These are phyloP conservation scores for Ibycter americanus DNA, from an alignment of 2,797 vertebrate genomes.

Conservation along the genomic window DNA sequence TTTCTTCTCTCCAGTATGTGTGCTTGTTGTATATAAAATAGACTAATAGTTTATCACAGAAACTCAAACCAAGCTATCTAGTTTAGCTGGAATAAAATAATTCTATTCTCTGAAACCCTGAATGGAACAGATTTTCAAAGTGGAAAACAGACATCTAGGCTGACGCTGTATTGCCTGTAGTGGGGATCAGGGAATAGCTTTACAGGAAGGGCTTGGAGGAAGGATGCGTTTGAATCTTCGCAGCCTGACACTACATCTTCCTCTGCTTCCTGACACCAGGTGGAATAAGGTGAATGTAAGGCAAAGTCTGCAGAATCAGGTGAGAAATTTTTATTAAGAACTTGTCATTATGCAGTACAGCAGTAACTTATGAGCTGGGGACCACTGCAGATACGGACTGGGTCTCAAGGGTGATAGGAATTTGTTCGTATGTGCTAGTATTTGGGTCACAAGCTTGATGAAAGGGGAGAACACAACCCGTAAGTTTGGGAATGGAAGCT, in stretches of 20 bases:
- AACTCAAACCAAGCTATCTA: background rate
- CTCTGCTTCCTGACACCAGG: background rate
- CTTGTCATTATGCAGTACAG: background rate
- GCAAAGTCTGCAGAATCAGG: background rate
- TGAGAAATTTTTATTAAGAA: background rate
- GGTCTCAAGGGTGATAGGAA: background rate
- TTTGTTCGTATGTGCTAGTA: background rate
- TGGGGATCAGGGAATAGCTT: background rate
- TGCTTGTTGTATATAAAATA: background rate
- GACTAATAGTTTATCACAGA: background rate
- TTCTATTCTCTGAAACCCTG: background rate
- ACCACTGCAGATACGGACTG: background rate
- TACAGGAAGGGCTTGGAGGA: background rate
- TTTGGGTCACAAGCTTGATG: constrained; percentile 42
- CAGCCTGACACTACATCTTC: background rate
- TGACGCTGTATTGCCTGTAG: background rate
- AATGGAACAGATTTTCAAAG: background rate
- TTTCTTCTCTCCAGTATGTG: background rate
- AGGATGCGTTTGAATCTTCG: background rate
- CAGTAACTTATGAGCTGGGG: background rate
- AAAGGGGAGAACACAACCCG: background rate
- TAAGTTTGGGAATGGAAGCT: background rate
- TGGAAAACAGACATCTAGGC: background rate
- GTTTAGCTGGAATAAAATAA: background rate
- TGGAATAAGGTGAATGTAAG: background rate